Evolutionary conservation across 2,888 invertebrate species (phyloP).

Genomic region (Euzetes globulus): DNA sequence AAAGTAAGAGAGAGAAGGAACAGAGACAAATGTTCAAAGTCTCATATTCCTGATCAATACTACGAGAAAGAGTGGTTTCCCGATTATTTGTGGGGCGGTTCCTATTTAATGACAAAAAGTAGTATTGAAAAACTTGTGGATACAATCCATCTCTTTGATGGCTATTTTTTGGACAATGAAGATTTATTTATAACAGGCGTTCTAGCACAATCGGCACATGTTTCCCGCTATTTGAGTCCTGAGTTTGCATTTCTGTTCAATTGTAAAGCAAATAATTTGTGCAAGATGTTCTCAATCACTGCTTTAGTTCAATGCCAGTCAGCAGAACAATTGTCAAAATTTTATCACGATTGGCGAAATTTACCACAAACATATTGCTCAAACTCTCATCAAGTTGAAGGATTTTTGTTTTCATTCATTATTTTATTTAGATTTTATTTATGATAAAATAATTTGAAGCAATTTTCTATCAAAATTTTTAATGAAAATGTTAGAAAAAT

Average conservation of each 20-base stretch:
- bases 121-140: slow-evolving; percentile 34
- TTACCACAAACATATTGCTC: neutral
- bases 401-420: no score
- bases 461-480: no score
- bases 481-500: no score
- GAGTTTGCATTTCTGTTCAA: neutral
- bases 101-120: slow-evolving; percentile 32
- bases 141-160: no score
- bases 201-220: no score
- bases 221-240: no score
- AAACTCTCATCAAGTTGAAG: no score
- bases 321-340: neutral
- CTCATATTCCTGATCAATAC: neutral
- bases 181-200: no score
- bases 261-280: neutral
- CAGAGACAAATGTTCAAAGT: neutral
- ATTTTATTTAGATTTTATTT: no score
- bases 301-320: neutral
- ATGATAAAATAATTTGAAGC: no score
- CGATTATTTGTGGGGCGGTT: neutral
- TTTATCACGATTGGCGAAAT: neutral
- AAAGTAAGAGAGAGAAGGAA: no score
- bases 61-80: slow-evolving; percentile 1
- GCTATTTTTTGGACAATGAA: no score
- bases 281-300: neutral